Percentiles rank a stretch among this genome's conserved stretches.
Evolutionary conservation across 2,888 invertebrate genomes (phyloP).

Genomic region (Autographa gamma): DNA sequence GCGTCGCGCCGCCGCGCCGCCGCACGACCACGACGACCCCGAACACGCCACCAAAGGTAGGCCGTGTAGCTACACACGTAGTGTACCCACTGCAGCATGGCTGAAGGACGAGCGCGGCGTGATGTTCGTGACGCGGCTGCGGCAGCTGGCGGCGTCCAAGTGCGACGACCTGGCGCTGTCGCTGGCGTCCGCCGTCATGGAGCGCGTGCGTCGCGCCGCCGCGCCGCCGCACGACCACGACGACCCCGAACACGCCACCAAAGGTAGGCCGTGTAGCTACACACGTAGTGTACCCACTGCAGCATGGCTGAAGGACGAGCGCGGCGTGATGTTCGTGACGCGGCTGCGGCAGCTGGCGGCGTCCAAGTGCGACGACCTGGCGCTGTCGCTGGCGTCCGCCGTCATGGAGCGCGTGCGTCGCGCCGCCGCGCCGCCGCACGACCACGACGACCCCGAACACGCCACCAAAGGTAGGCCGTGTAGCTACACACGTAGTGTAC

Average conservation of each 20-base stretch:
- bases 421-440: constrained; percentile 23
- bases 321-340: too few species aligned
- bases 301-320: constrained; percentile 89
- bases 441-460: constrained; percentile 59
- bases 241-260: constrained; percentile 50
- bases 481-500: too few species aligned
- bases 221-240: constrained; percentile 53
- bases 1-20: constrained; percentile 59
- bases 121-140: constrained; percentile 90
- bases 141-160: constrained; percentile 89
- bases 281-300: too few species aligned
- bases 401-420: constrained; percentile 86
- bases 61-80: too few species aligned
- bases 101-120: too few species aligned
- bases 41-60: constrained; percentile 63
- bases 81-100: too few species aligned
- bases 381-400: constrained; percentile 88
- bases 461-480: constrained; percentile 62
- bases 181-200: constrained; percentile 88
- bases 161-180: constrained; percentile 90
- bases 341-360: constrained; percentile 90
- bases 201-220: constrained; percentile 76
- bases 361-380: constrained; percentile 89
- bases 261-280: too few species aligned
- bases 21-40: constrained; percentile 52